A percentile compares a stretch with the other conserved stretches of the same genome.
Conservation (phyloP, 2,888 invertebrate genomes). For the Agrotis ipsilon region DNA sequence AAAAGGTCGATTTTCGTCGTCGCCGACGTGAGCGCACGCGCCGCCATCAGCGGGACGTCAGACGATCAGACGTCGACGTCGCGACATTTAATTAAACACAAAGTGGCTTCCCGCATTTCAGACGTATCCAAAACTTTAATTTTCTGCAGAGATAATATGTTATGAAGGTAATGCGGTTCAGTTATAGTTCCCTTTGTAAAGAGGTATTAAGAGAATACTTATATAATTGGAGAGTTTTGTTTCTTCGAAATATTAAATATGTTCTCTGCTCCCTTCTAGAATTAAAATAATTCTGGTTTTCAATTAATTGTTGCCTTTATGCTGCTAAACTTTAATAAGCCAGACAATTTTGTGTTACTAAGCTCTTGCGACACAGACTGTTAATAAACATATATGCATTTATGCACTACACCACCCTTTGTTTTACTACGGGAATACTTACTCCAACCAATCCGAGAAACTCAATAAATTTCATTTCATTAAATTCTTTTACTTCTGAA, state of each 20-base stretch:
- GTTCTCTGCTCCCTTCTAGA: neutral
- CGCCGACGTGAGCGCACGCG: slow-evolving; percentile 61
- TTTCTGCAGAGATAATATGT: slow-evolving; percentile 52
- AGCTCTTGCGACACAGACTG: slow-evolving; percentile 4
- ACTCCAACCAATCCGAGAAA: slow-evolving; percentile 9
- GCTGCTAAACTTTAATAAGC: slow-evolving; percentile 28
- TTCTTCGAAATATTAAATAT: neutral
- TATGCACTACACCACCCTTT: slow-evolving; percentile 22
- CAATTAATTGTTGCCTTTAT: slow-evolving; percentile 24
- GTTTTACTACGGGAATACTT: slow-evolving; percentile 16
- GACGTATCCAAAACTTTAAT: slow-evolving; percentile 61
- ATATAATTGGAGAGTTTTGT: neutral
- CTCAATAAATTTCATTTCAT: slow-evolving; percentile 19
- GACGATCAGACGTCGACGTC: slow-evolving; percentile 59
- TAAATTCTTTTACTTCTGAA: slow-evolving; percentile 34
- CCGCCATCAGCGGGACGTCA: slow-evolving; percentile 50
- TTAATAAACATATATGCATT: slow-evolving; percentile 38
- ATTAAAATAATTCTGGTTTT: slow-evolving; percentile 9
- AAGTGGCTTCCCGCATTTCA: slow-evolving; percentile 66
- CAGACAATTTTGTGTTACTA: slow-evolving; percentile 21
- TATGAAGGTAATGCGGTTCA: slow-evolving; percentile 31
- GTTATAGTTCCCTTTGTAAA: slow-evolving; percentile 15
- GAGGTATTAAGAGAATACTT: neutral
- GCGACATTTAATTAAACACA: slow-evolving; percentile 73
- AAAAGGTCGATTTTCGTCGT: slow-evolving; percentile 50